Percentiles rank a stretch among this genome's conserved stretches.
Evolutionary conservation across 1,140 invertebrate species (phyloP).

Genomic region (Drosophila carrolli): DNA sequence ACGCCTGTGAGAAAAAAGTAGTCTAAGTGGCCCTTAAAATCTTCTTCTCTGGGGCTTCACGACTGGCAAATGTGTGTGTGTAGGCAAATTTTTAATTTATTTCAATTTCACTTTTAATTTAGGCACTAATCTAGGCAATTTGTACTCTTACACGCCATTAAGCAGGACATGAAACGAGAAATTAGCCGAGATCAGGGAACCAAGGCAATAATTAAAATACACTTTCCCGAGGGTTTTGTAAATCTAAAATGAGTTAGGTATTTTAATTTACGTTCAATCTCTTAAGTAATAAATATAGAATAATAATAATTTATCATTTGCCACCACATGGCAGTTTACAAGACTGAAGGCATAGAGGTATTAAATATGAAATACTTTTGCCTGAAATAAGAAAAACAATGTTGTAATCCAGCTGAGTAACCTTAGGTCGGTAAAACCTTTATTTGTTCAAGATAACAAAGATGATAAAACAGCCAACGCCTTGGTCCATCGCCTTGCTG

Average conservation of each 20-base stretch:
- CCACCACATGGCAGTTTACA: no score
- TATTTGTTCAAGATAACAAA: conserved; percentile 26
- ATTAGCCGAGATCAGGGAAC: conserved; percentile 30
- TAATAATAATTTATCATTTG: no score
- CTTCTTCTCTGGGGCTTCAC: conserved; percentile 7
- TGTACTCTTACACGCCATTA: conserved; percentile 81
- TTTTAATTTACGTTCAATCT: no score
- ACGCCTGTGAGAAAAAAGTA: conserved; percentile 27
- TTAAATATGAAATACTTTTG: background rate
- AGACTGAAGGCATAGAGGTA: background rate
- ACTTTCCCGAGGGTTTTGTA: background rate
- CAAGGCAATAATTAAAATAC: conserved; percentile 47
- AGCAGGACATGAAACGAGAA: conserved; percentile 53
- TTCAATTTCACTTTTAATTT: conserved; percentile 82
- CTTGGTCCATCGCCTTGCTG: conserved; percentile 58
- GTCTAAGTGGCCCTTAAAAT: conserved; percentile 28
- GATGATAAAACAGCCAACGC: conserved; percentile 46
- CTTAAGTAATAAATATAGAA: no score
- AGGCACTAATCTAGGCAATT: conserved; percentile 82
- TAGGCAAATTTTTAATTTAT: conserved; percentile 80
- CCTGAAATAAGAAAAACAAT: background rate
- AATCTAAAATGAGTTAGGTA: background rate
- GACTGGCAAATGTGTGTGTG: conserved; percentile 15
- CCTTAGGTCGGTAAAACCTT: conserved; percentile 14
- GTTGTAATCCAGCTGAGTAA: conserved; percentile 4